These are phyloP conservation scores for Camelus bactrianus DNA, from an alignment of 2,113 vertebrate genomes.

Conservation along the genomic window DNA sequence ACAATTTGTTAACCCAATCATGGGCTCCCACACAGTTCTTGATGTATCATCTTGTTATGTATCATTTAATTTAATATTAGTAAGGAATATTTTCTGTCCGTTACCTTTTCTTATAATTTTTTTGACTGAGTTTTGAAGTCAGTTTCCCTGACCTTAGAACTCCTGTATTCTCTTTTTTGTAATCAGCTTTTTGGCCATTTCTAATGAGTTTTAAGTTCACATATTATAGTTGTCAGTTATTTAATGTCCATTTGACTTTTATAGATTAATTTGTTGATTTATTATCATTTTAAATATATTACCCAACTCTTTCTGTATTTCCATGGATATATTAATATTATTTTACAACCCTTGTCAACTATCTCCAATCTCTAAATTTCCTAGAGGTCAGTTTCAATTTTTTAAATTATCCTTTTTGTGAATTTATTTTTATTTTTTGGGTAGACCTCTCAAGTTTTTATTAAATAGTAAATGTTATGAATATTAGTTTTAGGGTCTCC, in stretches of 20 bases:
- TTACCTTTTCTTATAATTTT: background rate
- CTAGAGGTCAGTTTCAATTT: background rate
- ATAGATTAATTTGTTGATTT: background rate
- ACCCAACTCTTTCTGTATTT: background rate
- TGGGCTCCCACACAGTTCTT: background rate
- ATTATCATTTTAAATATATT: background rate
- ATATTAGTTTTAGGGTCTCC: background rate
- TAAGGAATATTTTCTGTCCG: background rate
- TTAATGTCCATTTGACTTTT: background rate
- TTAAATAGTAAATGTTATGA: background rate
- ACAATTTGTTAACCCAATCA: too few species aligned
- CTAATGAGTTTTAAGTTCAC: background rate
- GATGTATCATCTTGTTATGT: background rate
- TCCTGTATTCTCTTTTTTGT: background rate
- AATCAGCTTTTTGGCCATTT: background rate
- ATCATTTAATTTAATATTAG: background rate
- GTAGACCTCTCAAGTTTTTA: background rate
- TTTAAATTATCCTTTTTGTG: background rate
- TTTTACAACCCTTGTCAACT: background rate
- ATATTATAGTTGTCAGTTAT: background rate
- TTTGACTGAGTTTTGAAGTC: background rate
- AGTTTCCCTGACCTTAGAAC: background rate
- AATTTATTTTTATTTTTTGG: background rate
- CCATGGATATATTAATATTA: background rate
- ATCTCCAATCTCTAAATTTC: background rate